Evolutionary conservation across 92 coral and sea anemone genomes (phyloP).

Genomic region (Zoanthus sansibaricus): DNA sequence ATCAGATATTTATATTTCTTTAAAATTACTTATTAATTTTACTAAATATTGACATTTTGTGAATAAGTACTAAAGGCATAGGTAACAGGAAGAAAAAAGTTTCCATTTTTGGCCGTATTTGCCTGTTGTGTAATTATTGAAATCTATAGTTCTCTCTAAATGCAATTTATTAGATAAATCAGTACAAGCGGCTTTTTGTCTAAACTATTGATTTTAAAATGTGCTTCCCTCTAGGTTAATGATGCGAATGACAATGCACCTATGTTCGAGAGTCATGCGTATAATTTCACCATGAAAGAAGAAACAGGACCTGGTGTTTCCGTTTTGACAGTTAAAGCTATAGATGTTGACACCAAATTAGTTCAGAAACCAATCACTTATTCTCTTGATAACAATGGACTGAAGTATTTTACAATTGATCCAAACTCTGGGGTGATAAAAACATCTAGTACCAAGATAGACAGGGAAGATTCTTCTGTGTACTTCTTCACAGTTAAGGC

Average conservation of each 20-base stretch:
- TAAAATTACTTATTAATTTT: too few relatives aligned
- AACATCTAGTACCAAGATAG: slow-evolving; percentile 74
- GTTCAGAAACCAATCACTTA: slow-evolving; percentile 31
- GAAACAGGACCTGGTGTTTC: slow-evolving; percentile 54
- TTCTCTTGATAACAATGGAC: slow-evolving; percentile 61
- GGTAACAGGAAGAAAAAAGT: too few relatives aligned
- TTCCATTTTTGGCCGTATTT: too few relatives aligned
- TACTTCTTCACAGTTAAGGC: slow-evolving; percentile 80
- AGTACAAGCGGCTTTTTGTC: not conserved
- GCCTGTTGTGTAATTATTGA: too few relatives aligned
- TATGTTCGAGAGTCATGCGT: slow-evolving; percentile 65
- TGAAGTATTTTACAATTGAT: slow-evolving; percentile 63
- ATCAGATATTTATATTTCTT: too few relatives aligned
- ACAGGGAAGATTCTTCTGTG: slow-evolving; percentile 68
- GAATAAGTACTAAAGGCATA: too few relatives aligned
- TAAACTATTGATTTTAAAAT: not conserved
- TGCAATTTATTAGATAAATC: not conserved
- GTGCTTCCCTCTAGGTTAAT: slow-evolving; percentile 55
- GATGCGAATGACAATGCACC: slow-evolving; percentile 87
- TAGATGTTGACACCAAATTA: slow-evolving; percentile 71
- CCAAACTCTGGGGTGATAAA: slow-evolving; percentile 65
- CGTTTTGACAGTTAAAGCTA: slow-evolving; percentile 70
- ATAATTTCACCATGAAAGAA: slow-evolving; percentile 64
- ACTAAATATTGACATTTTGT: too few relatives aligned
- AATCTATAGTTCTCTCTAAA: too few relatives aligned